These are phyloP conservation scores for Athetis lepigone DNA, from an alignment of 2,888 invertebrate species.

Conservation along the genomic window DNA sequence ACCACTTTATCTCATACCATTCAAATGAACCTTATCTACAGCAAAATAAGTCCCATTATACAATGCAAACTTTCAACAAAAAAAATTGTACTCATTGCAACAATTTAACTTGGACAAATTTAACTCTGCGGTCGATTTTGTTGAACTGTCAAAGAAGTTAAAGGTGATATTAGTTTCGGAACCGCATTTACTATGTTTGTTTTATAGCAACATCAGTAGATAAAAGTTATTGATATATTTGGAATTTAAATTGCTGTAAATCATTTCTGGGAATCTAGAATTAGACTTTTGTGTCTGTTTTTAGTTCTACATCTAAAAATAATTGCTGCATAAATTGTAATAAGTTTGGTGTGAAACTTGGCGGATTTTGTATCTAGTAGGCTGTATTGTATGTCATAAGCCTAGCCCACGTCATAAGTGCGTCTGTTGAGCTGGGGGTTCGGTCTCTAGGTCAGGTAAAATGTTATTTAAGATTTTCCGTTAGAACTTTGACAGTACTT, in stretches of 20 bases:
- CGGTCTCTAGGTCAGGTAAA: too few species aligned
- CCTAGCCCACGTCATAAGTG: too few species aligned
- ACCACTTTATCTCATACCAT: conserved; percentile 65
- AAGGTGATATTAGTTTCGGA: conserved; percentile 49
- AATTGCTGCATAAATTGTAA: conserved; percentile 43
- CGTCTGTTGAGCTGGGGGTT: too few species aligned
- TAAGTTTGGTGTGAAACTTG: conserved; percentile 11
- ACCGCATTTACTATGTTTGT: conserved; percentile 53
- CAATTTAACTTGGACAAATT: conserved; percentile 74
- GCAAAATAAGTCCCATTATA: conserved; percentile 57
- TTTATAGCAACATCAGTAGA: conserved; percentile 65
- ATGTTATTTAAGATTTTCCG: too few species aligned
- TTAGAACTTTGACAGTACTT: too few species aligned
- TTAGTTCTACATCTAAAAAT: conserved; percentile 60
- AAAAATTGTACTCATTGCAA: conserved; percentile 70
- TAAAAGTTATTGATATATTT: conserved; percentile 75
- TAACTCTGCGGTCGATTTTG: conserved; percentile 52
- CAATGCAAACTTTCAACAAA: conserved; percentile 13
- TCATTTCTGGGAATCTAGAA: conserved; percentile 71
- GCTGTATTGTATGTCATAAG: too few species aligned
- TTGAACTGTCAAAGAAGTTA: conserved; percentile 36
- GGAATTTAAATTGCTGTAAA: conserved; percentile 75
- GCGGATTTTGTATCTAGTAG: neutral
- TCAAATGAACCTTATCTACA: conserved; percentile 49
- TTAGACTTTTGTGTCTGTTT: conserved; percentile 65